These are phyloP conservation scores for Crocallis elinguaria DNA, from an alignment of 2,888 invertebrate genomes.

Conservation along the genomic window DNA sequence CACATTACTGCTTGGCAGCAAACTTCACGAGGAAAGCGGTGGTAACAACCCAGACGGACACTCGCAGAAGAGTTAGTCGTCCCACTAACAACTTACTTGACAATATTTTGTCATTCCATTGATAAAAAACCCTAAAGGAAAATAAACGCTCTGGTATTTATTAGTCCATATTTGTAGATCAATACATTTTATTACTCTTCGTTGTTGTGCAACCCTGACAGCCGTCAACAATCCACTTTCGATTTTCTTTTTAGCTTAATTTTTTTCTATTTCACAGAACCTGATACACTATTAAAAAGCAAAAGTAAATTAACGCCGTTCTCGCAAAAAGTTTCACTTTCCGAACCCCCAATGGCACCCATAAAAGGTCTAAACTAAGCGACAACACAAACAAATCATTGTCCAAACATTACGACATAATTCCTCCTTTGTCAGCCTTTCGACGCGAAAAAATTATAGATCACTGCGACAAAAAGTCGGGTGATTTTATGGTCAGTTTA, in stretches of 20 bases:
- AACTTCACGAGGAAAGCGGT: too few species aligned
- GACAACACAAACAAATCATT: constrained; percentile 64
- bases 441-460: constrained; percentile 56
- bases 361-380: constrained; percentile 51
- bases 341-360: constrained; percentile 52
- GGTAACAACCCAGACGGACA: too few species aligned
- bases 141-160: too few species aligned
- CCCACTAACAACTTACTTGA: too few species aligned
- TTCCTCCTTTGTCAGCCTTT: constrained; percentile 56
- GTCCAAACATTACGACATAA: constrained; percentile 71
- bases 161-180: too few species aligned
- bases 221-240: constrained; percentile 16
- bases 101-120: too few species aligned
- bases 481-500: constrained; percentile 65
- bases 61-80: too few species aligned
- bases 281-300: constrained; percentile 35
- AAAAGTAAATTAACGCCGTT: constrained; percentile 45
- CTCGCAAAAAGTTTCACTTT: constrained; percentile 42
- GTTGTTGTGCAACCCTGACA: constrained; percentile 3
- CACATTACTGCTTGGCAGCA: too few species aligned
- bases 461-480: constrained; percentile 57
- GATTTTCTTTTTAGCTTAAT: constrained; percentile 12
- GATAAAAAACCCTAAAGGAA: too few species aligned
- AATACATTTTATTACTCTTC: not conserved
- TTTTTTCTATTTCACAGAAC: constrained; percentile 21